phyloP scores from a whole-genome alignment of 2,113 vertebrate genomes.

The Sakesphorus luctuosus region DNA sequence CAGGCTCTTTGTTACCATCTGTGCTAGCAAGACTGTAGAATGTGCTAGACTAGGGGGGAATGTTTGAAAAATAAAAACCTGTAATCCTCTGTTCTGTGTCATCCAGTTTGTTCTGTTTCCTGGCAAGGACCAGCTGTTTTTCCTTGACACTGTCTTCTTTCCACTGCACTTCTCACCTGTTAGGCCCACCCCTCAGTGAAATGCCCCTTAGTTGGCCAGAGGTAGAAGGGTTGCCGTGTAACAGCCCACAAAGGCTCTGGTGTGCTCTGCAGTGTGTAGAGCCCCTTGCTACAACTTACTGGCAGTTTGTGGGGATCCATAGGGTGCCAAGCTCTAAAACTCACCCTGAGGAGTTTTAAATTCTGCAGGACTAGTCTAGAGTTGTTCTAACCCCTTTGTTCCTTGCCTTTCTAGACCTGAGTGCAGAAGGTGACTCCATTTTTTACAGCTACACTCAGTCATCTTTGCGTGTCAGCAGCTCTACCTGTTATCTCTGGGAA shows the following conservation, averaged over 20 bases:
- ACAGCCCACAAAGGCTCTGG: neutral
- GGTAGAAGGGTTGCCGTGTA: neutral
- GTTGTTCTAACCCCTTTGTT: neutral
- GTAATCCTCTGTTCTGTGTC: conserved; percentile 60
- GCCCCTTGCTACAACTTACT: neutral
- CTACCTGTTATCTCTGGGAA: neutral
- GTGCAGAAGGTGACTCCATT: neutral
- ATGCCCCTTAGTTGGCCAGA: neutral
- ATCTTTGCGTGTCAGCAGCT: neutral
- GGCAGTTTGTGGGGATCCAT: fast-evolving
- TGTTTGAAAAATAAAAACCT: conserved; percentile 74
- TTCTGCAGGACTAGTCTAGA: neutral
- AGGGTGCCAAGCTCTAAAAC: neutral
- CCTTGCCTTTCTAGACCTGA: neutral
- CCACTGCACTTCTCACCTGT: neutral
- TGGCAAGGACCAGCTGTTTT: neutral
- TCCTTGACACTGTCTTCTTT: neutral
- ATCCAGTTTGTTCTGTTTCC: conserved; percentile 8
- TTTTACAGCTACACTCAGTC: neutral
- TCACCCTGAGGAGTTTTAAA: neutral
- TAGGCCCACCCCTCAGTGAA: neutral
- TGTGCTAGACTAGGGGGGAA: conserved; percentile 67
- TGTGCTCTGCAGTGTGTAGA: neutral
- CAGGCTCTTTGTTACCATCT: conserved; percentile 59
- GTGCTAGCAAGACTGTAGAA: conserved; percentile 66